Evolutionary conservation across 2,113 vertebrate genomes (phyloP).

Genomic region (Atractosteus spatula): DNA sequence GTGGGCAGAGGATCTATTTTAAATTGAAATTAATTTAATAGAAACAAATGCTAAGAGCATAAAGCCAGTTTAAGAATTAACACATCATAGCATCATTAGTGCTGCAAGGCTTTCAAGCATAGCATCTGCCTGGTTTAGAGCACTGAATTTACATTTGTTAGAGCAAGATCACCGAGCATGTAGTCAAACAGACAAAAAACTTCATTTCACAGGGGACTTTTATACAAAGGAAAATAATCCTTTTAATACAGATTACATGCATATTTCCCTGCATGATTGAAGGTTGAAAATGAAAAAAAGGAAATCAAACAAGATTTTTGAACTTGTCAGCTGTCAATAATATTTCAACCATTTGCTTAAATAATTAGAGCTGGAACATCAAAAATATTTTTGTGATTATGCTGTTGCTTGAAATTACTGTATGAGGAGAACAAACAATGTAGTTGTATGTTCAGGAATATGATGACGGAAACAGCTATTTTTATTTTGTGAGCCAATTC

Average conservation of each 20-base stretch:
- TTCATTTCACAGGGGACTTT: constrained; percentile 12
- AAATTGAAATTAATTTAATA: constrained; percentile 1
- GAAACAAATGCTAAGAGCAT: constrained; percentile 4
- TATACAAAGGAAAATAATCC: constrained; percentile 4
- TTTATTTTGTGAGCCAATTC: too few species aligned
- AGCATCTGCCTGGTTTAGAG: constrained; percentile 17
- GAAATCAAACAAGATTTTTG: not conserved
- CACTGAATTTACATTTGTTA: constrained; percentile 19
- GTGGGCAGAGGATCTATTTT: not conserved
- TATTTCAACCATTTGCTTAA: too few species aligned
- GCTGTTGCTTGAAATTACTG: too few species aligned
- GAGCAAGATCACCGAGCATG: not conserved
- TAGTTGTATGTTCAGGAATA: too few species aligned
- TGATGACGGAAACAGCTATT: too few species aligned
- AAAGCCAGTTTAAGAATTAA: constrained; percentile 11
- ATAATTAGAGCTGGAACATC: too few species aligned
- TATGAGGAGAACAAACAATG: too few species aligned
- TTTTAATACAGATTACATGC: constrained; percentile 3
- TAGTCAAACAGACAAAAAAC: not conserved
- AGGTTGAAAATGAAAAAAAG: not conserved
- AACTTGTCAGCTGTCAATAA: not conserved
- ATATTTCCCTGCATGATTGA: not conserved
- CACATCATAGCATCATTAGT: constrained; percentile 28
- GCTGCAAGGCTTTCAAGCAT: constrained; percentile 18
- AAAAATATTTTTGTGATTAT: too few species aligned